A percentile compares a stretch with the other conserved stretches of the same genome.
Conservation (phyloP, 2,888 invertebrate genomes). For the Selenia dentaria region DNA sequence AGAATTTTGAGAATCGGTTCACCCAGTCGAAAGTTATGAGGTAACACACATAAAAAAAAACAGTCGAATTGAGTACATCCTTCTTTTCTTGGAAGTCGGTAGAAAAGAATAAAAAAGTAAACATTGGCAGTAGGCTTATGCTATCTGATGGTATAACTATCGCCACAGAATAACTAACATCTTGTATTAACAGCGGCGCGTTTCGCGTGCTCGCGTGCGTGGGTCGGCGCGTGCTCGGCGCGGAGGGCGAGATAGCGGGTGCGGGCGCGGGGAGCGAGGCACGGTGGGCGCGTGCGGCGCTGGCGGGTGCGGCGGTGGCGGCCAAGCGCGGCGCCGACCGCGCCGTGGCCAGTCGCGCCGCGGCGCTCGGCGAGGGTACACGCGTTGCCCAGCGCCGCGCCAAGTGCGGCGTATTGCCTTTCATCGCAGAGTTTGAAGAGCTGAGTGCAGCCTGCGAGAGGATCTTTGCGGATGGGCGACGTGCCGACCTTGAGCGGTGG, state of each 20-base stretch:
- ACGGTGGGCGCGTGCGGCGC: conserved; percentile 63
- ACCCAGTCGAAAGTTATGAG: too few species aligned
- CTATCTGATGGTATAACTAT: too few species aligned
- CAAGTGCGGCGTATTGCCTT: conserved; percentile 95
- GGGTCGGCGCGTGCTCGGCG: conserved; percentile 97
- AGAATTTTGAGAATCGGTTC: too few species aligned
- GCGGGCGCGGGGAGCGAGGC: conserved; percentile 84
- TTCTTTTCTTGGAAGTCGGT: too few species aligned
- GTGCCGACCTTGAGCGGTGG: conserved; percentile 81
- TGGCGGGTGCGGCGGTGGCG: conserved; percentile 66
- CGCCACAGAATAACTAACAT: too few species aligned
- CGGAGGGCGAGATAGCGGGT: conserved; percentile 95
- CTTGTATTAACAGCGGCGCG: conserved; percentile 96
- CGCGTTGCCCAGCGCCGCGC: conserved; percentile 57
- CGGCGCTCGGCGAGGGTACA: background rate
- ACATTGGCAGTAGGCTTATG: too few species aligned
- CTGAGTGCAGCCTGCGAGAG: conserved; percentile 94
- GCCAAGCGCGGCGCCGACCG: conserved; percentile 90
- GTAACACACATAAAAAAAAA: too few species aligned
- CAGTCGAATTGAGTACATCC: too few species aligned
- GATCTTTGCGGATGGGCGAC: conserved; percentile 92
- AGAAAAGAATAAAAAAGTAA: too few species aligned
- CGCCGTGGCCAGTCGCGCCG: conserved; percentile 25
- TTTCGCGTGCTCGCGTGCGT: conserved; percentile 96
- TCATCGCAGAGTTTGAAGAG: conserved; percentile 95